These are phyloP conservation scores for Fregetta grallaria DNA, from an alignment of 2,113 vertebrate species.

Conservation along the genomic window DNA sequence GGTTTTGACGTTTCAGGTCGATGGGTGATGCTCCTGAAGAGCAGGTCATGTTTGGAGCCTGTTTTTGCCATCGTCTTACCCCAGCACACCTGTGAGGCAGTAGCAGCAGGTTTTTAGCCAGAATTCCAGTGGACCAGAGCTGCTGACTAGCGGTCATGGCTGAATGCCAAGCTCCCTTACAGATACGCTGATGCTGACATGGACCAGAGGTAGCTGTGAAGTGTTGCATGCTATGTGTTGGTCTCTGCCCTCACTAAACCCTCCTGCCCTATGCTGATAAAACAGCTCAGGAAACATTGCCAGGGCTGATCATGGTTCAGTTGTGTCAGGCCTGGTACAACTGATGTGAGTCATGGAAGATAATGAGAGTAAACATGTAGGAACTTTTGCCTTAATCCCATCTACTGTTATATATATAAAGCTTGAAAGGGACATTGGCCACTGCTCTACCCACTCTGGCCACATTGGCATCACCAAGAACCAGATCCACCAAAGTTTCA, in stretches of 20 bases:
- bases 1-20: rapidly evolving
- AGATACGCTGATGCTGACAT: not conserved
- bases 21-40: not conserved
- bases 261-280: not conserved
- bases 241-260: constrained; percentile 36
- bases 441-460: not conserved
- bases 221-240: not conserved
- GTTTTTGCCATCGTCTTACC: not conserved
- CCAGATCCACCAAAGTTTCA: not conserved
- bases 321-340: not conserved
- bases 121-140: not conserved
- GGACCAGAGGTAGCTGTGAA: not conserved
- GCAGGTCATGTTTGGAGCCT: not conserved
- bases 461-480: not conserved
- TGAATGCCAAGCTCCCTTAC: not conserved
- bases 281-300: not conserved
- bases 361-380: not conserved
- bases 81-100: not conserved
- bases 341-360: not conserved
- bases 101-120: not conserved
- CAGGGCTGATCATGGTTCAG: not conserved
- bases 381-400: constrained; percentile 16
- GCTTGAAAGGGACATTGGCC: not conserved
- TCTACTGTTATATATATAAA: not conserved
- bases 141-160: not conserved